A percentile compares a stretch with the other conserved stretches of the same genome.
phyloP scores from a whole-genome alignment of 2,888 invertebrate genomes.

The Synanthedon myopaeformis region DNA sequence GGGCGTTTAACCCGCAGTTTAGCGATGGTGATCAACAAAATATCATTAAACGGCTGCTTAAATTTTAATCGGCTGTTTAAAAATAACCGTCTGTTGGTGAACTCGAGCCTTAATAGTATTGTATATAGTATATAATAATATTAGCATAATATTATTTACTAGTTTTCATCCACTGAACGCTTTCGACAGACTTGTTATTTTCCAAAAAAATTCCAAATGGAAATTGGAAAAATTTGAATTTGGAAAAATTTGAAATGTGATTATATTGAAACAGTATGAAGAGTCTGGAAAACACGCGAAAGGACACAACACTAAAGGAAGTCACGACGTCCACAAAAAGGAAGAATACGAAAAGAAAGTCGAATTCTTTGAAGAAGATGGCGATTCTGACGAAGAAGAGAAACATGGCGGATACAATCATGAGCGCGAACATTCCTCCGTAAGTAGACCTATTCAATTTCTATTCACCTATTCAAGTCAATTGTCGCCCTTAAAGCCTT shows the following conservation, averaged over 20 bases:
- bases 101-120: too few species aligned
- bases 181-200: too few species aligned
- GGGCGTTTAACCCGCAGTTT: too few species aligned
- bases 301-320: conserved; percentile 81
- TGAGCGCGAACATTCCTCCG: conserved; percentile 52
- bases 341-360: conserved; percentile 81
- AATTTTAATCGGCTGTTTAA: too few species aligned
- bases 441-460: conserved; percentile 19
- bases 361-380: conserved; percentile 81
- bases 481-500: neutral
- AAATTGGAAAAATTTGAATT: too few species aligned
- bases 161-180: too few species aligned
- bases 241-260: too few species aligned
- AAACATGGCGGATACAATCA: conserved; percentile 73
- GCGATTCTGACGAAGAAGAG: conserved; percentile 75
- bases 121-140: neutral
- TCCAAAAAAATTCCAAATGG: too few species aligned
- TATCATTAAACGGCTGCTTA: too few species aligned
- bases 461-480: neutral
- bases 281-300: conserved; percentile 77
- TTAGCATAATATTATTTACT: too few species aligned
- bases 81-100: too few species aligned
- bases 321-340: conserved; percentile 80
- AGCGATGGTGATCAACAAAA: too few species aligned
- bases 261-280: conserved; percentile 47